A percentile compares a stretch with the other conserved stretches of the same genome.
phyloP scores from a whole-genome alignment of 2,888 invertebrate genomes.

The Camponotus fellah region DNA sequence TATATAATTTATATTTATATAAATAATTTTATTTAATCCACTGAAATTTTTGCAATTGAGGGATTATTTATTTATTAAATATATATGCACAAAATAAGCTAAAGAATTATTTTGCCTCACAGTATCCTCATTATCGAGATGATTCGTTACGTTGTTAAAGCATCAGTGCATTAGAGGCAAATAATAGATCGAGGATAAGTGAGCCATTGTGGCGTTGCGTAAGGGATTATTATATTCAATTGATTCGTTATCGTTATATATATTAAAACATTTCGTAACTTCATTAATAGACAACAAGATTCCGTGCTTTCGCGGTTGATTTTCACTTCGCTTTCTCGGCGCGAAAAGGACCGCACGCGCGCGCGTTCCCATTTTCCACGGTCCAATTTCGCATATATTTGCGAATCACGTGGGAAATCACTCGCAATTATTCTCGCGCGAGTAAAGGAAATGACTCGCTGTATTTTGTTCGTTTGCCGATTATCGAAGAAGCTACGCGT shows the following conservation, averaged over 20 bases:
- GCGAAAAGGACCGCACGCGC: constrained; percentile 9
- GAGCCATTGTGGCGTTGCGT: constrained; percentile 17
- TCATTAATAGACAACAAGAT: constrained; percentile 26
- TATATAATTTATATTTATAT: no score
- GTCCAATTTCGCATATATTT: constrained; percentile 30
- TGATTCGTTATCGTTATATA: constrained; percentile 34
- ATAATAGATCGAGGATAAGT: not conserved
- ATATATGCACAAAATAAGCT: not conserved
- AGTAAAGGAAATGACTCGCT: constrained; percentile 1
- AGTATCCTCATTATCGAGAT: not conserved
- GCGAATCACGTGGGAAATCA: constrained; percentile 41
- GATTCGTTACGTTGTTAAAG: not conserved
- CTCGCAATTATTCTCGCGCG: constrained; percentile 31
- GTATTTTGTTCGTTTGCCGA: not conserved
- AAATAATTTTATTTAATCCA: not conserved
- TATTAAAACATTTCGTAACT: constrained; percentile 47
- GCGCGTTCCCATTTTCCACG: constrained; percentile 47
- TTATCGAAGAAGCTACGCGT: not conserved
- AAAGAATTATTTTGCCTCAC: not conserved
- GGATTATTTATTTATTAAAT: not conserved
- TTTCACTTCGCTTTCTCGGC: constrained; percentile 51
- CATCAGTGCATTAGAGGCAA: not conserved
- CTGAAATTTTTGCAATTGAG: not conserved
- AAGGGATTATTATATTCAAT: constrained; percentile 24
- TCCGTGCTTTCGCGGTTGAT: constrained; percentile 50